Evolutionary conservation across 2,888 invertebrate species (phyloP).

Genomic region (Macrophya alboannulata): DNA sequence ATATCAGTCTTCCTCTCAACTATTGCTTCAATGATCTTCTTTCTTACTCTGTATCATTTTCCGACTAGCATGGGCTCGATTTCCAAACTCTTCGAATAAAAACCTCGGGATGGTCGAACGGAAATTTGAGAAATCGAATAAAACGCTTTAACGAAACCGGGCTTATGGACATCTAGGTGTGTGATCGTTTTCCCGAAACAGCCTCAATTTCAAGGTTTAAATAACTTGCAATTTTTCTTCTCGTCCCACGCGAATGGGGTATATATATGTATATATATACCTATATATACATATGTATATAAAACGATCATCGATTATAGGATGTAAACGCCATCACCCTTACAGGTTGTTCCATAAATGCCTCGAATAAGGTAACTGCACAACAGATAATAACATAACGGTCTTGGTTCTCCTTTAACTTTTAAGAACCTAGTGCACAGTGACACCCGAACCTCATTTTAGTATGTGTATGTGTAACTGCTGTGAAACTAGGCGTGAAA

Average conservation of each 20-base stretch:
- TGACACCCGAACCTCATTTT: not conserved
- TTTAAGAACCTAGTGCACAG: not conserved
- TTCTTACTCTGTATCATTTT: not conserved
- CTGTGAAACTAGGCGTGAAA: too few species aligned
- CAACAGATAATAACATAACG: not conserved
- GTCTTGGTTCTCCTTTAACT: not conserved
- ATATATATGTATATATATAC: not conserved
- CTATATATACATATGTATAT: not conserved
- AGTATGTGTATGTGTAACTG: not conserved
- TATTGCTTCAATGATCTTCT: not conserved
- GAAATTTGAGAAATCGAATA: not conserved
- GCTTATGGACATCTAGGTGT: not conserved
- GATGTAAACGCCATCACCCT: not conserved
- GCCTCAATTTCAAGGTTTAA: not conserved
- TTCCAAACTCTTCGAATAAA: not conserved
- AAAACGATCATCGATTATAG: not conserved
- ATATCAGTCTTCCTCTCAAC: not conserved
- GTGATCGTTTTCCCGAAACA: conserved; percentile 1
- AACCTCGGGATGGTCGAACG: not conserved
- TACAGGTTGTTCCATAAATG: not conserved
- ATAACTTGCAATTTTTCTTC: not conserved
- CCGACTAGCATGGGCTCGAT: not conserved
- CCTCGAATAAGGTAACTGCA: not conserved
- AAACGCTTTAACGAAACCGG: not conserved
- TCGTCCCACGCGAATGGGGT: not conserved